A percentile compares a stretch with the other conserved stretches of the same genome.
These are phyloP conservation scores for Circaetus cinerascens DNA, from an alignment of 2,113 vertebrate species.

Conservation along the genomic window DNA sequence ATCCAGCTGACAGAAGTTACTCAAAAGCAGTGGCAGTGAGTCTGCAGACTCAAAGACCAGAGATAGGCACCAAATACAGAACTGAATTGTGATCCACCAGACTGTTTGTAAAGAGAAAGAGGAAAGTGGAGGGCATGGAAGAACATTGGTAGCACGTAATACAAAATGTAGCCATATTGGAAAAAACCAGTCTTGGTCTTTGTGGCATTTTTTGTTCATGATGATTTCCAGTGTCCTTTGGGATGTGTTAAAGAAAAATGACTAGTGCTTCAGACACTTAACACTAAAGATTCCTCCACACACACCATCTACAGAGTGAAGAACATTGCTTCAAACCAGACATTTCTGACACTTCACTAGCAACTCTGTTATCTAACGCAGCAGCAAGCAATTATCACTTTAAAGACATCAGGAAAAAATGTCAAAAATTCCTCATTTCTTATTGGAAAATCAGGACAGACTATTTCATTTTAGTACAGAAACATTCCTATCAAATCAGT, in stretches of 20 bases:
- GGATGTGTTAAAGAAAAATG: neutral
- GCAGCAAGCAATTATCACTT: neutral
- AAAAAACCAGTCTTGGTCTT: neutral
- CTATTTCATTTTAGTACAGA: neutral
- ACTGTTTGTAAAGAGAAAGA: neutral
- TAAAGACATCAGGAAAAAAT: neutral
- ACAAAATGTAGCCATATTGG: neutral
- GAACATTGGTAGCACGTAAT: neutral
- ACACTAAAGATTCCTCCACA: neutral
- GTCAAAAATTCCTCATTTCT: neutral
- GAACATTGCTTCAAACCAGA: neutral
- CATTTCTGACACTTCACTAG: neutral
- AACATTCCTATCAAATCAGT: neutral
- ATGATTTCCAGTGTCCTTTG: neutral
- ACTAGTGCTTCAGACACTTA: neutral
- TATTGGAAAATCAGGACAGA: neutral
- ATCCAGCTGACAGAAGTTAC: neutral
- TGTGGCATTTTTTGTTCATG: neutral
- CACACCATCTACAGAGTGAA: neutral
- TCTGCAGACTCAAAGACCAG: neutral
- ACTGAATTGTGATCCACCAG: neutral
- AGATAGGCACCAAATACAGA: neutral
- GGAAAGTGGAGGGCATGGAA: neutral
- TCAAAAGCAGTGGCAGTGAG: neutral
- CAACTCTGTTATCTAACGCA: neutral